These are phyloP conservation scores for Tamias sibiricus DNA, from an alignment of 2,113 vertebrate species.

Conservation along the genomic window DNA sequence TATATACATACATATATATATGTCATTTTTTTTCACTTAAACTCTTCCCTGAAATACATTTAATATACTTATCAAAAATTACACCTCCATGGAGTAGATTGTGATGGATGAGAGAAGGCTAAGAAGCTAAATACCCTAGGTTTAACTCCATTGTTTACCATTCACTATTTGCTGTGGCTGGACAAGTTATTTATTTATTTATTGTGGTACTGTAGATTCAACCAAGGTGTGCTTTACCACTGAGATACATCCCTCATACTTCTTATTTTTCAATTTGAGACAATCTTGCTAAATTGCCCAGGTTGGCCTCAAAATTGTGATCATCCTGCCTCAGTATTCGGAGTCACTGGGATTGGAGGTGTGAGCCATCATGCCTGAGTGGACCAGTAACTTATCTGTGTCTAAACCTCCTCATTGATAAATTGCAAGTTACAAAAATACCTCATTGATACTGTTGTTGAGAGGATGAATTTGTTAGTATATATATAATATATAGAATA, in stretches of 20 bases:
- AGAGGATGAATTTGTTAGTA: background rate
- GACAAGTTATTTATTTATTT: background rate
- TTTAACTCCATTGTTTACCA: background rate
- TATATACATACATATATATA: no score
- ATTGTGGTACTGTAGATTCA: no score
- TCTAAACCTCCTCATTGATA: background rate
- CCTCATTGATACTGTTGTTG: background rate
- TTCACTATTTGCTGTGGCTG: background rate
- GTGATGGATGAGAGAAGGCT: background rate
- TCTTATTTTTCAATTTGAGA: no score
- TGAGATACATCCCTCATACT: no score
- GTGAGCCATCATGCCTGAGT: background rate
- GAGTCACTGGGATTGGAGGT: no score
- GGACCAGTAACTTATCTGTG: background rate
- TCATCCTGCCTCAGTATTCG: no score
- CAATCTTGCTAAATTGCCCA: no score
- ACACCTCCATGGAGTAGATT: background rate
- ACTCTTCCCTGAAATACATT: background rate
- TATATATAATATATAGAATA: background rate
- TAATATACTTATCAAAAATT: background rate
- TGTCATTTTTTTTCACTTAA: background rate
- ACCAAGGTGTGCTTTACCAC: no score
- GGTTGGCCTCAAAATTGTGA: no score
- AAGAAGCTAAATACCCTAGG: background rate
- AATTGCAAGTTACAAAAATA: background rate